phyloP scores from a whole-genome alignment of 2,797 vertebrate genomes.

The Parambassis ranga region DNA sequence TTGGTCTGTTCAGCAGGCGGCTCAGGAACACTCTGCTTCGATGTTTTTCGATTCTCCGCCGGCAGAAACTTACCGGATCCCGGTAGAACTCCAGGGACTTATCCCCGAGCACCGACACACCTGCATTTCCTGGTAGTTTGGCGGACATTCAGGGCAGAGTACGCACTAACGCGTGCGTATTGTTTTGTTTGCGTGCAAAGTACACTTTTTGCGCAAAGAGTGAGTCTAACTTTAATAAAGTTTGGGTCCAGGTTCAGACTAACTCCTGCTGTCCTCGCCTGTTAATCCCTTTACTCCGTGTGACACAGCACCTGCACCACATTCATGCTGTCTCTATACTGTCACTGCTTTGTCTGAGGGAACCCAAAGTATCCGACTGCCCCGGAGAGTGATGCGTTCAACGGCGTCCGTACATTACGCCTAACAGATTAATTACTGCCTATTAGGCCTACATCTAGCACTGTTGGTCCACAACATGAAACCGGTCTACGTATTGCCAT shows the following conservation, averaged over 20 bases:
- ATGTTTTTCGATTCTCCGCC: conserved; percentile 61
- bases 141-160: conserved; percentile 35
- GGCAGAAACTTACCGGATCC: conserved; percentile 70
- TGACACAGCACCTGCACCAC: background rate
- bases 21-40: conserved; percentile 61
- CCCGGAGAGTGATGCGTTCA: conserved; percentile 28
- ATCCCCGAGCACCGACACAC: conserved; percentile 69
- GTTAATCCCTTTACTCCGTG: background rate
- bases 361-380: background rate
- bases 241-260: background rate
- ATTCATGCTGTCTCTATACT: conserved; percentile 3
- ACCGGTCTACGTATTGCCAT: no score
- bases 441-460: no score
- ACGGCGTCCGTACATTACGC: background rate
- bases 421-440: fast-evolving
- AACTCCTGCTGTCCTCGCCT: background rate
- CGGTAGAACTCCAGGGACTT: conserved; percentile 75
- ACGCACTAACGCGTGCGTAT: background rate
- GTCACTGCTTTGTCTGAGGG: conserved; percentile 3
- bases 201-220: background rate
- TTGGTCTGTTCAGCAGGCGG: conserved; percentile 71
- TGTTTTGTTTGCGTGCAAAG: background rate
- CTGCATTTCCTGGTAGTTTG: conserved; percentile 69
- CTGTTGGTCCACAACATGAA: no score
- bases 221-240: background rate